Evolutionary conservation across 2,797 vertebrate genomes (phyloP), one percentile per base, ranked within the genome.

Genomic region (Thripadectes ignobilis): DNA sequence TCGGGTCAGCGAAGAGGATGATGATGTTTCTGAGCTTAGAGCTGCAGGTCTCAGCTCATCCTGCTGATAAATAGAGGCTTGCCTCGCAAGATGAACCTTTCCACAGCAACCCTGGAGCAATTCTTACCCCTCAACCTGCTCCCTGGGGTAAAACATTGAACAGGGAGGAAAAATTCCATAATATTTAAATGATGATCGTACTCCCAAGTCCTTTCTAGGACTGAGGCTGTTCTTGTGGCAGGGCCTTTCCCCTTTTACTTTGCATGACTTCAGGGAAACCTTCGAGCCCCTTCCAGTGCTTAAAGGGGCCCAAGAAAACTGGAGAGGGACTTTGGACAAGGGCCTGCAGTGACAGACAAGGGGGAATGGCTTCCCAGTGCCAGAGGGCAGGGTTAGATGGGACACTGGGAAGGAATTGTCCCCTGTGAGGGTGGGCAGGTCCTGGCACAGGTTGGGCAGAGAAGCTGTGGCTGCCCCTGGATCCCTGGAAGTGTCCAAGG

Each of bases 361-460:
- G 9, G 9, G 41, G 29, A 36, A 12, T 21, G 14, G 51, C 49
- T 46, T 79, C 11, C 8, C 41, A 21, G 1, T 38, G 62, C 10
- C 51, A 67, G 51, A 36, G 62, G n/a, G 17, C n/a, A 38, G 27
- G 13, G n/a, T 0, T 12, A 1, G 22, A 26, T 46, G 62, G 14
- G 41, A 38, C 32, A 5, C 21, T 32, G 62, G n/a, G 51, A 17
- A 32, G 49, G 12, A 52, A 54, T 65, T 12, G 3, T 5, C 55
- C 6, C 5, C 26, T 55, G 49, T 1, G 17, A 55, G 51, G 27
- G n/a, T 46, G n/a, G 21, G 4, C 0, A 78, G n/a, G 27, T 41
- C 51, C 62, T 79, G 76, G 51, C 76, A 66, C 27, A 67, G 51
- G 21, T 3, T 66, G 41, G 17, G 17, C 62, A 32, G 51, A 79